A percentile compares a stretch with the other conserved stretches of the same genome.
These are phyloP conservation scores for Toxotes lorentzi DNA, from an alignment of 2,797 vertebrate genomes.

Conservation along the genomic window DNA sequence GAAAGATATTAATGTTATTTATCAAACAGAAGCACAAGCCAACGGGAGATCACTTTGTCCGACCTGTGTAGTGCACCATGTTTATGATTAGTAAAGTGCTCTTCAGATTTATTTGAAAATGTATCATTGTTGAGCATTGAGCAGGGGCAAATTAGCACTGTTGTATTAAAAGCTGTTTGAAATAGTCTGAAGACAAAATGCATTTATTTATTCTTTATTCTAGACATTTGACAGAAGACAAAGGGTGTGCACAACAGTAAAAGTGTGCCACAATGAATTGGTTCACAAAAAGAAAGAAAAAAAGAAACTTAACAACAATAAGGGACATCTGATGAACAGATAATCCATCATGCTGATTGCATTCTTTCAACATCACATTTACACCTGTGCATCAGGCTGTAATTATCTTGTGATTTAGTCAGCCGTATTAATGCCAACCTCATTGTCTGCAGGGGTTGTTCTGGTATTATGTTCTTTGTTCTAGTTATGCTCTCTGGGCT, in stretches of 20 bases:
- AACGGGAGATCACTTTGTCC: neutral
- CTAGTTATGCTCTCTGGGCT: neutral
- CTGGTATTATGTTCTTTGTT: neutral
- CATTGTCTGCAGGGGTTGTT: neutral
- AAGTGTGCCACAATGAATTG: too few species aligned
- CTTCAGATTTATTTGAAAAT: constrained; percentile 9
- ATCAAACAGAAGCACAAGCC: constrained; percentile 23
- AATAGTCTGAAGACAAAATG: neutral
- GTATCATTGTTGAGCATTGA: constrained; percentile 8
- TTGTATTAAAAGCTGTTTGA: constrained; percentile 23
- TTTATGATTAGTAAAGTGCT: constrained; percentile 19
- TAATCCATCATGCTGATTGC: constrained; percentile 15
- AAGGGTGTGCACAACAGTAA: neutral
- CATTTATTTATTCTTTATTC: constrained; percentile 1
- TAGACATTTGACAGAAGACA: neutral
- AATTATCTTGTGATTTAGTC: constrained; percentile 16
- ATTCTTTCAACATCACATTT: constrained; percentile 14
- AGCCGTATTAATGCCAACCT: constrained; percentile 12
- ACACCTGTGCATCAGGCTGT: constrained; percentile 21
- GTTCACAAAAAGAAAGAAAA: too few species aligned
- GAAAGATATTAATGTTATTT: constrained; percentile 40
- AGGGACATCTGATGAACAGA: constrained; percentile 15
- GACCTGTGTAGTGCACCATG: neutral
- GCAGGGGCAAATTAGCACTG: constrained; percentile 27
- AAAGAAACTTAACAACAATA: neutral